A percentile compares a stretch with the other conserved stretches of the same genome.
Conservation (phyloP, 2,888 invertebrate genomes). For the Tenthredo scrophulariae region DNA sequence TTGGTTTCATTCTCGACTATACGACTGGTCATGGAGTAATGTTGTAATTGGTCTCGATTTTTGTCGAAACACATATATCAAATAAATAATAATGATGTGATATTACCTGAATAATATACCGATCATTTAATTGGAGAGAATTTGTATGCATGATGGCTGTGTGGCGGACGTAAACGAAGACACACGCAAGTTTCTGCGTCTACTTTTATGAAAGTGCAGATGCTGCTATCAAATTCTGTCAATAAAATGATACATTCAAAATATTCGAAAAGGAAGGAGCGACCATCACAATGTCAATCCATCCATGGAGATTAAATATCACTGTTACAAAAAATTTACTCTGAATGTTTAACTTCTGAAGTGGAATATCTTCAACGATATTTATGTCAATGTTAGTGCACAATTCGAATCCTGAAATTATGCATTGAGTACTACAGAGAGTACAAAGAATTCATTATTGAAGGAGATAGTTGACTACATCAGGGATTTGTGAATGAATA, state of each 20-base stretch:
- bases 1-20: not conserved
- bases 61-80: not conserved
- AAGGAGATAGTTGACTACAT: slow-evolving; percentile 61
- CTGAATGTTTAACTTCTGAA: not conserved
- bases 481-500: slow-evolving; percentile 60
- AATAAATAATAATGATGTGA: not conserved
- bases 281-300: no score
- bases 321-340: not conserved
- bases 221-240: no score
- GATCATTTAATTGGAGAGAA: not conserved
- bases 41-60: not conserved
- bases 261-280: no score
- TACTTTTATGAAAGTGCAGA: no score
- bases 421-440: slow-evolving; percentile 54
- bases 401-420: slow-evolving; percentile 54
- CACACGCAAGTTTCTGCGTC: not conserved
- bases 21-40: not conserved
- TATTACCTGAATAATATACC: not conserved
- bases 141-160: no score
- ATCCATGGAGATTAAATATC: no score
- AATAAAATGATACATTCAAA: no score
- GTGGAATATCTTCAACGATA: not conserved
- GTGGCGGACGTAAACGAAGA: not conserved
- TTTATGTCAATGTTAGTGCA: slow-evolving; percentile 41
- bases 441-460: slow-evolving; percentile 47